Evolutionary conservation across 2,797 vertebrate species (phyloP).

Genomic region (Spizella passerina): DNA sequence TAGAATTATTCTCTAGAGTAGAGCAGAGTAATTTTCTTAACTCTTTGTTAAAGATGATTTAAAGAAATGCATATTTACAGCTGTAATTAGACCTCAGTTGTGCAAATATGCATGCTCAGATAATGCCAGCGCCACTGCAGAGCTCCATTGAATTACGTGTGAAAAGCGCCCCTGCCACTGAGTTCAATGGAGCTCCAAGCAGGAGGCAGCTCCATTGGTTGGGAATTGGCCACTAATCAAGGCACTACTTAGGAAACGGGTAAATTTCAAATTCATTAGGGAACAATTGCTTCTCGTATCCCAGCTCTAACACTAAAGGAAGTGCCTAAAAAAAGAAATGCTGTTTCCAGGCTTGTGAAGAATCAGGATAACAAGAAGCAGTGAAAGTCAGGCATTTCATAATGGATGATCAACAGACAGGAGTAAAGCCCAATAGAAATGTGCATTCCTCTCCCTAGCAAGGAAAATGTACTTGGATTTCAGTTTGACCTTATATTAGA

Average conservation of each 20-base stretch:
- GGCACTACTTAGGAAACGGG: neutral
- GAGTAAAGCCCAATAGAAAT: neutral
- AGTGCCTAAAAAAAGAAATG: neutral
- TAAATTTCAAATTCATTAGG: neutral
- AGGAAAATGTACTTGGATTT: neutral
- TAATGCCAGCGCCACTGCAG: neutral
- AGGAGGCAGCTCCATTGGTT: neutral
- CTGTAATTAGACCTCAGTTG: neutral
- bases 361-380: neutral
- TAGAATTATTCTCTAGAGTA: neutral
- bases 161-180: neutral
- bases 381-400: neutral
- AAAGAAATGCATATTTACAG: neutral
- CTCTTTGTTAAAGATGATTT: neutral
- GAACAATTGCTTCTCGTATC: neutral
- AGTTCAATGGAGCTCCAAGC: neutral
- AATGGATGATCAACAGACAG: neutral
- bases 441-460: neutral
- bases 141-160: neutral
- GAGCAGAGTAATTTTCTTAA: neutral
- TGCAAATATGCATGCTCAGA: neutral
- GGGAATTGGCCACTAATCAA: neutral
- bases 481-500: neutral
- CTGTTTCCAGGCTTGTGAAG: neutral
- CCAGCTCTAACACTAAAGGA: neutral